Conservation (phyloP, 1,140 invertebrate species). For the Neodiprion virginianus region DNA sequence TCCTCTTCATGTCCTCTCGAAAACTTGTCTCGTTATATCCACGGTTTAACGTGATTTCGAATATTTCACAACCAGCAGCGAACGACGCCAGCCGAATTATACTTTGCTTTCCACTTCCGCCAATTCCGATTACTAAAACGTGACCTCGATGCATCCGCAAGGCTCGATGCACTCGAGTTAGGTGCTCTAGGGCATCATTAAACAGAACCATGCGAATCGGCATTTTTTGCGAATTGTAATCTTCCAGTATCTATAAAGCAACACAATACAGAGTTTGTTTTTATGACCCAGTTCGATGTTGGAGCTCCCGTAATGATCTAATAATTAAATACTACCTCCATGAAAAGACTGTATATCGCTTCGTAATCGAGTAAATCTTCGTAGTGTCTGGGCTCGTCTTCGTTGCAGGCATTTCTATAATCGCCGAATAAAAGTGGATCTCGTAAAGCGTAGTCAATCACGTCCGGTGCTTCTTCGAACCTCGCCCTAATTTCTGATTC, state of each 20-base stretch:
- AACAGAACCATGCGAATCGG: constrained; percentile 83
- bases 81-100: constrained; percentile 76
- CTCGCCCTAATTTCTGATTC: constrained; percentile 56
- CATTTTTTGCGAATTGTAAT: constrained; percentile 76
- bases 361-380: constrained; percentile 91
- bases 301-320: background rate
- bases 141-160: constrained; percentile 85
- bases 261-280: constrained; percentile 18
- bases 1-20: constrained; percentile 82
- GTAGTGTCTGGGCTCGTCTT: constrained; percentile 79
- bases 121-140: constrained; percentile 83
- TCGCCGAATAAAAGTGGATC: constrained; percentile 89
- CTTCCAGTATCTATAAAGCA: constrained; percentile 75
- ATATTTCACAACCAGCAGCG: constrained; percentile 80
- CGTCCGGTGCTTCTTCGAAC: constrained; percentile 62
- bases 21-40: constrained; percentile 85
- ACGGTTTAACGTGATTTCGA: constrained; percentile 81
- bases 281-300: background rate
- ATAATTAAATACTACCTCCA: constrained; percentile 68
- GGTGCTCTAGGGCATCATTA: constrained; percentile 87
- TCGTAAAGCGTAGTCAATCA: constrained; percentile 74
- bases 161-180: constrained; percentile 84
- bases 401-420: constrained; percentile 82
- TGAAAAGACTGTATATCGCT: constrained; percentile 82
- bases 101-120: constrained; percentile 84